These are phyloP conservation scores for Pseudorhombus dupliciocellatus DNA, from an alignment of 2,113 vertebrate species.

Conservation along the genomic window DNA sequence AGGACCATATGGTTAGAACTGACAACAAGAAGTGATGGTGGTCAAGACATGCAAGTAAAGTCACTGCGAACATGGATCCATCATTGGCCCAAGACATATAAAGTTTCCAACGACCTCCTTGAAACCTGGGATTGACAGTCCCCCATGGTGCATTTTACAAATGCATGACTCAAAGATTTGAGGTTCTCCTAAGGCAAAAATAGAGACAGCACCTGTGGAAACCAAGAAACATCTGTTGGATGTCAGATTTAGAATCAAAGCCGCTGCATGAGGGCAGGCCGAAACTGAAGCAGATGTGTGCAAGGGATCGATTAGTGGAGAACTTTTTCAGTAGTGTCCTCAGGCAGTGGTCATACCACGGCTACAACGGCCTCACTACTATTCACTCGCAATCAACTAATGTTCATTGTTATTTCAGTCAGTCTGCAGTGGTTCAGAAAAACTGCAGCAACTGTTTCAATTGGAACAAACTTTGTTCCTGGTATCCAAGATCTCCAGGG, in stretches of 20 bases:
- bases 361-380: background rate
- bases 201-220: conserved; percentile 20
- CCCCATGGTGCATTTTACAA: conserved; percentile 13
- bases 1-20: background rate
- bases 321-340: background rate
- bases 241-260: conserved; percentile 7
- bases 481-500: background rate
- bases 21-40: conserved; percentile 23
- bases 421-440: background rate
- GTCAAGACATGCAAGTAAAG: conserved; percentile 27
- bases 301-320: conserved; percentile 6
- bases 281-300: background rate
- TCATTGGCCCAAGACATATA: conserved; percentile 2
- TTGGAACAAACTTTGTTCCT: background rate
- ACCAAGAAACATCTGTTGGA: conserved; percentile 28
- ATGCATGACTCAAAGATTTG: conserved; percentile 21
- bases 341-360: background rate
- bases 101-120: conserved; percentile 7
- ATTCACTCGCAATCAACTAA: background rate
- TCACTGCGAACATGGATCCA: conserved; percentile 7
- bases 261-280: background rate
- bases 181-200: conserved; percentile 8
- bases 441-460: background rate
- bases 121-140: conserved; percentile 3
- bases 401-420: background rate